Percentiles rank a stretch among this genome's conserved stretches.
phyloP scores from a whole-genome alignment of 1,140 invertebrate genomes.

The Penaeus vannamei region DNA sequence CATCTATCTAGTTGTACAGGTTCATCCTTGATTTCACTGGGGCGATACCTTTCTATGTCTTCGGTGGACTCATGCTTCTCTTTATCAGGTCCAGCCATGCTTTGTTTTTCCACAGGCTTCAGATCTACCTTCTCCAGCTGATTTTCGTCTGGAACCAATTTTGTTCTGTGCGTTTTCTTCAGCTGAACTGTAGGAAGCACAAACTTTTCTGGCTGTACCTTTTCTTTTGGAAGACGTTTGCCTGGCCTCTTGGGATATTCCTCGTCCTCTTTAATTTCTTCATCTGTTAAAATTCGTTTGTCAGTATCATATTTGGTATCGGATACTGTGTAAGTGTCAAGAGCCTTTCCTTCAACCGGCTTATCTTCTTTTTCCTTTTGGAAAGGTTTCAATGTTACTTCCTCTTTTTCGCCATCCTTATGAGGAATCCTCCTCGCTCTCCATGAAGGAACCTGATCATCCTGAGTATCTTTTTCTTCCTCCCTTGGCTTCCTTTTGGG shows the following conservation, averaged over 20 bases:
- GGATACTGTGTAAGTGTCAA: too few relatives aligned
- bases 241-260: conserved; percentile 5
- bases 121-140: conserved; percentile 34
- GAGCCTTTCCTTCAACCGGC: not conserved
- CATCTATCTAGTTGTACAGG: not conserved
- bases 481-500: not conserved
- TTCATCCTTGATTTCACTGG: not conserved
- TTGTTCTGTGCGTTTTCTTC: conserved; percentile 1
- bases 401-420: conserved; percentile 29
- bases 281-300: not conserved
- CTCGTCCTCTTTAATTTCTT: not conserved
- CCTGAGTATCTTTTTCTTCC: conserved; percentile 14
- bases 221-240: conserved; percentile 43
- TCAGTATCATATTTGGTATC: conserved; percentile 60
- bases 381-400: not conserved
- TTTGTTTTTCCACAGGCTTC: conserved; percentile 45
- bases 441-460: conserved; percentile 23
- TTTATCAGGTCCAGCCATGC: conserved; percentile 1
- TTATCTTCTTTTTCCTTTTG: not conserved
- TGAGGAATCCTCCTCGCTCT: conserved; percentile 36
- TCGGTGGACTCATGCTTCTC: not conserved
- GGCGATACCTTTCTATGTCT: not conserved
- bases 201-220: conserved; percentile 19
- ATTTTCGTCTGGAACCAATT: conserved; percentile 24
- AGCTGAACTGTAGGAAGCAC: conserved; percentile 23